A percentile compares a stretch with the other conserved stretches of the same genome.
phyloP scores from a whole-genome alignment of 1,140 invertebrate genomes.

The Dysdera silvatica region DNA sequence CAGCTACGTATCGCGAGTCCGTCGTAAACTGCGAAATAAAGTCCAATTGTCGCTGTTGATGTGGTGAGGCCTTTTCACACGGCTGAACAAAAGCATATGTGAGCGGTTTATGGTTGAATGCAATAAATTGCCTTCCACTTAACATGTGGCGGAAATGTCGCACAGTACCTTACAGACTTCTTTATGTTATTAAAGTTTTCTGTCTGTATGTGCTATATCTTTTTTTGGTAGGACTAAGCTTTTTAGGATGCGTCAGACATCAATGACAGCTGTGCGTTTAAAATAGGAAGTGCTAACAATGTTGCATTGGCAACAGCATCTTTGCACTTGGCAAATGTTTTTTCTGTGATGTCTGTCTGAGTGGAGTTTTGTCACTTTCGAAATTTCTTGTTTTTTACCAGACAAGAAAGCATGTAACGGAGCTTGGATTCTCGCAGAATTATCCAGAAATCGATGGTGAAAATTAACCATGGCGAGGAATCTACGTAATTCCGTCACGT shows the following conservation, averaged over 20 bases:
- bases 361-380: background rate
- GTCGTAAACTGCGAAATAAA: conserved; percentile 42
- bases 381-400: background rate
- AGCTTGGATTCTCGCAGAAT: background rate
- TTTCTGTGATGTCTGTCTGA: background rate
- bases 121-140: background rate
- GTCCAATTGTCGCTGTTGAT: conserved; percentile 36
- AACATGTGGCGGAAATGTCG: background rate
- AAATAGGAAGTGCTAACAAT: background rate
- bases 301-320: background rate
- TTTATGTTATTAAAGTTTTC: conserved; percentile 41
- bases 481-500: background rate
- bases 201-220: conserved; percentile 44
- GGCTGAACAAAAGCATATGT: background rate
- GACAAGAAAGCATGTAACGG: background rate
- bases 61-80: background rate
- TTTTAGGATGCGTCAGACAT: background rate
- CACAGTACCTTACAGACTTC: too few species aligned
- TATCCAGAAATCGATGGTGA: conserved; percentile 2
- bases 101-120: conserved; percentile 6
- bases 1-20: conserved; percentile 40
- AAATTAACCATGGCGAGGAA: conserved; percentile 10
- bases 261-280: background rate
- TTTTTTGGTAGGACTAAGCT: conserved; percentile 1
- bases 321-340: background rate